Evolutionary conservation across 2,797 vertebrate genomes (phyloP).

Genomic region (Acrossocheilus wenchowensis): DNA sequence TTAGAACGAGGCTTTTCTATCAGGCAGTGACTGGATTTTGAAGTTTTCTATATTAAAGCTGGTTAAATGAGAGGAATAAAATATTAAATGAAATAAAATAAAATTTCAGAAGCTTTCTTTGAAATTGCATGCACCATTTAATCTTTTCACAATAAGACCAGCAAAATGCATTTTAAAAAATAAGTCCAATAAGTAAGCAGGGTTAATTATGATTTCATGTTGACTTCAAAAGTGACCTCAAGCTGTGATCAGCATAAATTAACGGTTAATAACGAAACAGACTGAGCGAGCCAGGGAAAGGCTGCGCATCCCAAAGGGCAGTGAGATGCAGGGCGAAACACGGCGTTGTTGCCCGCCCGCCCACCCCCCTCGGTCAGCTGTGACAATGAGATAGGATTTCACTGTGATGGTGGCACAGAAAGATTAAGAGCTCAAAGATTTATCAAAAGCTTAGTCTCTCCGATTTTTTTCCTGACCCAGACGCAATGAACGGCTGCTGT

Average conservation of each 20-base stretch:
- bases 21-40: neutral
- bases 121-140: neutral
- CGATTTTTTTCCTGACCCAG: conserved; percentile 70
- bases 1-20: neutral
- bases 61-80: neutral
- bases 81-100: neutral
- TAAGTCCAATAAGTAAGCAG: neutral
- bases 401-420: conserved; percentile 68
- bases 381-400: conserved; percentile 80
- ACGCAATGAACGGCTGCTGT: conserved; percentile 63
- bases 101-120: neutral
- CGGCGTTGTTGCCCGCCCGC: conserved; percentile 30
- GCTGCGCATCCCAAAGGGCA: neutral
- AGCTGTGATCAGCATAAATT: conserved; percentile 14
- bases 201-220: neutral
- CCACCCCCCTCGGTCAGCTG: conserved; percentile 58
- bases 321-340: conserved; percentile 35
- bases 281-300: neutral
- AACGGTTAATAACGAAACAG: neutral
- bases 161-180: neutral
- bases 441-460: conserved; percentile 79
- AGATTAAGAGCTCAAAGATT: conserved; percentile 80
- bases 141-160: neutral
- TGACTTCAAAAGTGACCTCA: neutral
- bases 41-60: neutral